Conservation (phyloP, 2,888 invertebrate genomes). For the Erebia ligea region DNA sequence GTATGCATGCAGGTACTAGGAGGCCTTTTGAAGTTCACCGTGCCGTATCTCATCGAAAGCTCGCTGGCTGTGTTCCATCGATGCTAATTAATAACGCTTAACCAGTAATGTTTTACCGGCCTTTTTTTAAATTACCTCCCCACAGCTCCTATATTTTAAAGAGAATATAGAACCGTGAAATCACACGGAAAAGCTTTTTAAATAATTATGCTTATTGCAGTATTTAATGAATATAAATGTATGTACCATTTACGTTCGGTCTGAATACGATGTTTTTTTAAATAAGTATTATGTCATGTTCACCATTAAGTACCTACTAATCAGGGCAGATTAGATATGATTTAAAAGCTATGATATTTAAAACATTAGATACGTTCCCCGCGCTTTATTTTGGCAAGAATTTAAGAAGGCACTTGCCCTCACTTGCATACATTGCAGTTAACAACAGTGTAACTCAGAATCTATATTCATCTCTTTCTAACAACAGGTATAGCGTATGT, state of each 20-base stretch:
- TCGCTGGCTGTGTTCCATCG: slow-evolving; percentile 46
- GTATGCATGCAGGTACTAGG: slow-evolving; percentile 14
- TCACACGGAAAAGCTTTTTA: slow-evolving; percentile 9
- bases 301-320: too few species aligned
- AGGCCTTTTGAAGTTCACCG: slow-evolving; percentile 47
- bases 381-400: too few species aligned
- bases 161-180: slow-evolving; percentile 1
- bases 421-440: too few species aligned
- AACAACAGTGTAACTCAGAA: too few species aligned
- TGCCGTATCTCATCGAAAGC: slow-evolving; percentile 61
- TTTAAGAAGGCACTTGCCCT: too few species aligned
- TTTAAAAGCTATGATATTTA: too few species aligned
- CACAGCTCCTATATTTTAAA: slow-evolving; percentile 5
- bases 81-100: slow-evolving; percentile 48
- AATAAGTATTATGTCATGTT: too few species aligned
- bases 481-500: too few species aligned
- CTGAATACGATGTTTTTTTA: background rate
- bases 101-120: slow-evolving; percentile 27
- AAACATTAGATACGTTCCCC: too few species aligned
- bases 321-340: too few species aligned
- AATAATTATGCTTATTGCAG: slow-evolving; percentile 11
- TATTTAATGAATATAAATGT: background rate
- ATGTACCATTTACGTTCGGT: background rate
- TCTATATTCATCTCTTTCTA: too few species aligned
- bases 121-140: slow-evolving; percentile 31